Evolutionary conservation across 2,797 vertebrate species (phyloP).

Genomic region (Gila robusta): DNA sequence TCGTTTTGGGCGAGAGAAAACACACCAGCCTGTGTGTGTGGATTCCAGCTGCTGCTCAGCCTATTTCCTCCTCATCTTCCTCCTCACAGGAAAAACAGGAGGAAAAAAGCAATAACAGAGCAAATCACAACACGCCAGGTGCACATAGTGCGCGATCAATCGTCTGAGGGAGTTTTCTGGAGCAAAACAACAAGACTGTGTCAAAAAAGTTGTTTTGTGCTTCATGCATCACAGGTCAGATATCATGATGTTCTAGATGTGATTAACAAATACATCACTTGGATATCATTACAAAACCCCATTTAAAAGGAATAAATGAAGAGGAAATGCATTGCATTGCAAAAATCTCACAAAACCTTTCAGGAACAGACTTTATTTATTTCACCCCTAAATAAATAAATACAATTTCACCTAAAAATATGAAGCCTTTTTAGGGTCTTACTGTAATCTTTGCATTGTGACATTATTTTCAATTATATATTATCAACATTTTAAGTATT

Average conservation of each 20-base stretch:
- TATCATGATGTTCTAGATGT: background rate
- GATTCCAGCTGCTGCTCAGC: background rate
- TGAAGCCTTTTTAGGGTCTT: background rate
- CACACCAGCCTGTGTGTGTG: slow-evolving; percentile 7
- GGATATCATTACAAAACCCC: background rate
- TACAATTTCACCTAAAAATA: background rate
- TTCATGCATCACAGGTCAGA: background rate
- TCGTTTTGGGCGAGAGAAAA: slow-evolving; percentile 13
- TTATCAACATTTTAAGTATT: too few species aligned
- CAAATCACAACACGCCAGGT: background rate
- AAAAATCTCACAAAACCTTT: background rate
- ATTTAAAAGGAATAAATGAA: background rate
- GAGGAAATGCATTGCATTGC: background rate
- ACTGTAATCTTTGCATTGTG: background rate
- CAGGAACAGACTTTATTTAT: background rate
- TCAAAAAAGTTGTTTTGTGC: background rate
- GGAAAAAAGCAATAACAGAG: slow-evolving; percentile 15
- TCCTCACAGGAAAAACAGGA: background rate
- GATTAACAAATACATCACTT: background rate
- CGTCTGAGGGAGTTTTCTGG: slow-evolving; percentile 6
- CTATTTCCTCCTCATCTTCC: slow-evolving; percentile 21
- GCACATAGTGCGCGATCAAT: background rate
- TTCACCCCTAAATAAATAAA: background rate
- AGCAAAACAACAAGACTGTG: background rate
- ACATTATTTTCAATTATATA: too few species aligned